Percentiles rank a stretch among this genome's conserved stretches.
Evolutionary conservation across 2,888 invertebrate genomes (phyloP).

Genomic region (Tipula unca): DNA sequence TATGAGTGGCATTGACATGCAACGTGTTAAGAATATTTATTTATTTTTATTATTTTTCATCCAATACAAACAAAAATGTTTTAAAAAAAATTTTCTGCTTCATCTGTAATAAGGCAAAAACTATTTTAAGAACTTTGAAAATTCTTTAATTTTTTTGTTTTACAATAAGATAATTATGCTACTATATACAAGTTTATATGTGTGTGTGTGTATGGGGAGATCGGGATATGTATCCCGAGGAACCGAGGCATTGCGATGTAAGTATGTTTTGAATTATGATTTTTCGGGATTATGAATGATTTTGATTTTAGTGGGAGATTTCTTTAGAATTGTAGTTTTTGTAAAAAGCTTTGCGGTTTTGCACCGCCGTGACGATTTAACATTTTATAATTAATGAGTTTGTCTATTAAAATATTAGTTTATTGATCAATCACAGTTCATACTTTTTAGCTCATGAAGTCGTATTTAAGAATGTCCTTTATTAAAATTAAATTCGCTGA

Average conservation of each 20-base stretch:
- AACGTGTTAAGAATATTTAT: neutral
- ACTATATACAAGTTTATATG: neutral
- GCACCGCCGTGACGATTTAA: neutral
- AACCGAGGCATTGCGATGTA: too few species aligned
- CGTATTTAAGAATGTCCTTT: too few species aligned
- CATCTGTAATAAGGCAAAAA: neutral
- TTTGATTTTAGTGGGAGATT: neutral
- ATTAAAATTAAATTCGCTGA: too few species aligned
- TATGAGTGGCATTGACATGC: neutral
- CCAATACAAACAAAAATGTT: neutral
- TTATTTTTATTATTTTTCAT: slow-evolving; percentile 8
- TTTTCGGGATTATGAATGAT: neutral
- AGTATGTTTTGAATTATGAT: neutral
- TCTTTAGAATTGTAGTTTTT: neutral
- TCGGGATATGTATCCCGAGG: neutral
- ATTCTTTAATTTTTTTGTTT: neutral
- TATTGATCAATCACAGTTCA: too few species aligned
- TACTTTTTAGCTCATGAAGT: too few species aligned
- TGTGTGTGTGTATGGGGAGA: neutral
- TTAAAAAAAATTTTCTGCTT: neutral
- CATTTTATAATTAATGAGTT: neutral
- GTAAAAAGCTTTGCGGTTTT: neutral
- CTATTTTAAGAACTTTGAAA: neutral
- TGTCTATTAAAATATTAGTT: too few species aligned
- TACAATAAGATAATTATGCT: neutral